Conservation (phyloP, 2,113 vertebrate species). For the Rhadina sibilatrix region DNA sequence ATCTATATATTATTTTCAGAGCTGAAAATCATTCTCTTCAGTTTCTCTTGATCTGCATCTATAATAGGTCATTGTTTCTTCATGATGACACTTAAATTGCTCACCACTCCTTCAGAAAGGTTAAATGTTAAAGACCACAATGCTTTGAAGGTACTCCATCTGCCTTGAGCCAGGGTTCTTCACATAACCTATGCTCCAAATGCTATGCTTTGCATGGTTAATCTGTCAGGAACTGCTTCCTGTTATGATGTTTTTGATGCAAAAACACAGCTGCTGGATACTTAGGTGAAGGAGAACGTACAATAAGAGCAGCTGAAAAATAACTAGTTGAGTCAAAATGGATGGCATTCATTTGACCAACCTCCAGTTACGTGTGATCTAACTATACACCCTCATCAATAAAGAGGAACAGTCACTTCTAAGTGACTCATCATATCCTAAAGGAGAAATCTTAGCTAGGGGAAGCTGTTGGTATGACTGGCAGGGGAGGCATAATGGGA, state of each 20-base stretch:
- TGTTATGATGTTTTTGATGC: not conserved
- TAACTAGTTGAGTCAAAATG: not conserved
- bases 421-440: not conserved
- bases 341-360: not conserved
- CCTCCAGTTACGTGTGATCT: not conserved
- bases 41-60: not conserved
- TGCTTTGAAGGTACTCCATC: not conserved
- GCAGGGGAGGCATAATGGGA: not conserved
- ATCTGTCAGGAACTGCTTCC: not conserved
- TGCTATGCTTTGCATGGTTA: not conserved
- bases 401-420: not conserved
- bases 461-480: not conserved
- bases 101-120: not conserved
- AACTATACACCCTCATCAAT: not conserved
- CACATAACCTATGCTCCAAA: not conserved
- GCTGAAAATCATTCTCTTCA: accelerated
- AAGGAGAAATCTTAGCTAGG: not conserved
- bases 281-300: accelerated
- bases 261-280: not conserved
- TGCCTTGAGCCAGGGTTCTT: not conserved
- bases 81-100: not conserved
- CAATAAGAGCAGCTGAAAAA: not conserved
- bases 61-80: not conserved
- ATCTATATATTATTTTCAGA: not conserved
- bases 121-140: not conserved